Conservation (phyloP, 2,113 vertebrate species). For the Macaca fascicularis region DNA sequence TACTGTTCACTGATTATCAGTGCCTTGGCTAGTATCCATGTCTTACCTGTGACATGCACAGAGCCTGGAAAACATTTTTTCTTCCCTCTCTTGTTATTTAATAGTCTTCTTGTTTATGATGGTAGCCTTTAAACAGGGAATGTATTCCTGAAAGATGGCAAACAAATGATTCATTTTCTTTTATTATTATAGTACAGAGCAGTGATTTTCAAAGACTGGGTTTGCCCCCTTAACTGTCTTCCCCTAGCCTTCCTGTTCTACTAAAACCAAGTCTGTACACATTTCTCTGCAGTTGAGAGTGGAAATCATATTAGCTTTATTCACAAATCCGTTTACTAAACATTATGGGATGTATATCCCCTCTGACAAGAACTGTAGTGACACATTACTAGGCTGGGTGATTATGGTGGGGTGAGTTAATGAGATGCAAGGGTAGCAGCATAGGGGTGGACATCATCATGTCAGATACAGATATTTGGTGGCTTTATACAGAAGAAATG, state of each 20-base stretch:
- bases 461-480: background rate
- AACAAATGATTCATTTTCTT: constrained; percentile 42
- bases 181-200: background rate
- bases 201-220: constrained; percentile 40
- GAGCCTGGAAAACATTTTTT: constrained; percentile 55
- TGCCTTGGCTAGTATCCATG: background rate
- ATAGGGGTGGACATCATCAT: background rate
- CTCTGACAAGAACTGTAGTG: constrained; percentile 12
- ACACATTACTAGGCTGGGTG: background rate
- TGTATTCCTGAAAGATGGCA: constrained; percentile 27
- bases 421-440: background rate
- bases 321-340: constrained; percentile 22
- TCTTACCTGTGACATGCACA: background rate
- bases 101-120: constrained; percentile 37
- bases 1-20: constrained; percentile 1
- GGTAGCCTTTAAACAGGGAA: background rate
- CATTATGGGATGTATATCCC: background rate
- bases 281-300: constrained; percentile 36
- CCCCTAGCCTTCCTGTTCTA: background rate
- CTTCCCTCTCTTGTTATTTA: constrained; percentile 20
- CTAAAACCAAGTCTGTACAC: background rate
- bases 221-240: constrained; percentile 16
- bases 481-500: background rate
- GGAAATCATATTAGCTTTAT: background rate
- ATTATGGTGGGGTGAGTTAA: background rate